Base-by-base conservation (phyloP, 2,888 invertebrate genomes). In the Falcaria lacertinaria region DNA sequence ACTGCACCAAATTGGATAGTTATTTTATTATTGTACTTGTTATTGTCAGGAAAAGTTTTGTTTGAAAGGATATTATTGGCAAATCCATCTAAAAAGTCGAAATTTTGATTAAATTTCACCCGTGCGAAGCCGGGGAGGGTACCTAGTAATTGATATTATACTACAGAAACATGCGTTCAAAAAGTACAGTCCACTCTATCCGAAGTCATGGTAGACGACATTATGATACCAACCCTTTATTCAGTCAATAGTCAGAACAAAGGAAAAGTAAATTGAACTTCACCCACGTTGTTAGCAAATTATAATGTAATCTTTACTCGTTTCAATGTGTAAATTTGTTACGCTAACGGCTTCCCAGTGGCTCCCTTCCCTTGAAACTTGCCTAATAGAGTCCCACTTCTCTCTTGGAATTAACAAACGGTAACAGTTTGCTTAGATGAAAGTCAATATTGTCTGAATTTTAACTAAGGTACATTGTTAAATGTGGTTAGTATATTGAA, bases 251-350 rank as follows among this genome's bases (percentile, higher is more conserved):
- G 54, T 52, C 47, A 28, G 49, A 45, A 32, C 32, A 42, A 50
- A 55, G 47, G 45, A 41, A 50, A 56, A 64, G 60, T 62, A 60
- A 59, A 55, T 57, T 57, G 45, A 51, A 55, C 55, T 57, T 57
- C 57, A 53, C 63, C 52, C 52, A 57, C 54, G 51, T 59, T 60
- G 60, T 56, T 53, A 45, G 48, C 50, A 54, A 54, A 61, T 65
- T 61, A 55, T 52, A 56, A 50, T 50, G 41, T 34, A 41, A 50
- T 53, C 48, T 43, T 40, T 52, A 19, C 19, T 19, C 47, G 47
- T 53, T 52, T 47, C 45, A 51, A 53, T 52, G 57, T 57, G 45
- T 57, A 50, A 63, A 58, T 53, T 63, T 60, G 52, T 64, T 60
- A 53, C 54, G 44, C 44, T 58, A 47, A 53, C 48, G 52, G 46